Percentiles rank a stretch among this genome's conserved stretches.
Evolutionary conservation across 1,140 invertebrate species (phyloP).

Genomic region (Pachypeltis micranthus): DNA sequence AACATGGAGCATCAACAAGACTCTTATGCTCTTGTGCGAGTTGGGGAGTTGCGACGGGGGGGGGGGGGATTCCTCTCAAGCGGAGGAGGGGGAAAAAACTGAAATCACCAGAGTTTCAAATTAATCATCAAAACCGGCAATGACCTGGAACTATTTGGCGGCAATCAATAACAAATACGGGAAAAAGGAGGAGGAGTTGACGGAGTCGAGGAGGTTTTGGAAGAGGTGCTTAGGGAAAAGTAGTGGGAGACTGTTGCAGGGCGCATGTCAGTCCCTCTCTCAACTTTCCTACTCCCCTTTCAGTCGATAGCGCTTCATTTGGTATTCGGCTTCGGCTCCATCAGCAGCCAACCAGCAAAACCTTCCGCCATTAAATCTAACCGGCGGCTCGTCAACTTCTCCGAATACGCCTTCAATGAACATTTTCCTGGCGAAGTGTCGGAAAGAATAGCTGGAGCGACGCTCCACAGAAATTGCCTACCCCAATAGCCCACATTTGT

Average conservation of each 20-base stretch:
- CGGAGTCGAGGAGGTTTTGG: background rate
- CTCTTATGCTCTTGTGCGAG: too few species aligned
- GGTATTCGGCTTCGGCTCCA: background rate
- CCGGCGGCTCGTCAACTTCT: too few species aligned
- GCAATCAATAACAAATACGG: slow-evolving; percentile 14
- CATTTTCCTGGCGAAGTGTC: too few species aligned
- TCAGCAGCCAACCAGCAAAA: too few species aligned
- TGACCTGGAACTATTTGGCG: slow-evolving; percentile 12
- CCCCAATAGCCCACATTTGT: too few species aligned
- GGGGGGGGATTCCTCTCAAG: too few species aligned
- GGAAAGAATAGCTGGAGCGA: too few species aligned
- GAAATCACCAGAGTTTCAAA: background rate
- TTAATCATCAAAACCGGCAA: slow-evolving; percentile 6
- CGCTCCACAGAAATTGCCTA: too few species aligned
- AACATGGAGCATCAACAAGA: too few species aligned
- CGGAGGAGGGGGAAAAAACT: background rate
- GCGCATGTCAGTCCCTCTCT: slow-evolving; percentile 2
- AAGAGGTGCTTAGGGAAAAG: background rate
- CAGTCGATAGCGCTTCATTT: slow-evolving; percentile 3
- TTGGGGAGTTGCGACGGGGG: too few species aligned
- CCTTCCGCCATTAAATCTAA: too few species aligned
- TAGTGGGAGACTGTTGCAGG: background rate
- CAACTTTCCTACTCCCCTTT: background rate
- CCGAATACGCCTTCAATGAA: too few species aligned
- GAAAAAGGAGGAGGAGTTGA: background rate